Conservation (phyloP, 2,888 invertebrate species). For the Unio delphinus region DNA sequence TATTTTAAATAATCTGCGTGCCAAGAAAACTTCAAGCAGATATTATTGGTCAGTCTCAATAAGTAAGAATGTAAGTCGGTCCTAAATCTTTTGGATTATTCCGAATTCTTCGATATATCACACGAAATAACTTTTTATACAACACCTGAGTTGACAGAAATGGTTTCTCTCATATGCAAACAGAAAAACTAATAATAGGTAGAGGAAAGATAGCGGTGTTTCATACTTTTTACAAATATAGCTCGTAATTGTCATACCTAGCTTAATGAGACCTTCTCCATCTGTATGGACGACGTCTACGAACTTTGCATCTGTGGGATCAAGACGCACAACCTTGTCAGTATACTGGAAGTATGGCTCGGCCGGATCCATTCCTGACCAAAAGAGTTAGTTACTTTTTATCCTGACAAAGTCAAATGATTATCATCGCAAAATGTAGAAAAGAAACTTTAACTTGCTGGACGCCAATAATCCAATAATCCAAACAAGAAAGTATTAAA, state of each 20-base stretch:
- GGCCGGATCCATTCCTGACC: slow-evolving; percentile 82
- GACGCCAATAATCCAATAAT: neutral
- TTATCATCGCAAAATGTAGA: neutral
- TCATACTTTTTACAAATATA: neutral
- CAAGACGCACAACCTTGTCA: slow-evolving; percentile 84
- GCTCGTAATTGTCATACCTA: slow-evolving; percentile 30
- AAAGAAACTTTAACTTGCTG: neutral
- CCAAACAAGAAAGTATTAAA: too few relatives aligned
- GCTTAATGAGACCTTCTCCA: slow-evolving; percentile 67
- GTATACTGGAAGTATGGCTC: slow-evolving; percentile 93
- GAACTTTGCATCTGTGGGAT: slow-evolving; percentile 86
- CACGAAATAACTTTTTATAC: too few relatives aligned
- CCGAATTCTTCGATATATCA: too few relatives aligned
- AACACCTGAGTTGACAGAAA: too few relatives aligned
- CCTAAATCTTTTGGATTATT: too few relatives aligned
- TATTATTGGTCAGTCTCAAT: too few relatives aligned
- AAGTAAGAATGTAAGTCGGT: too few relatives aligned
- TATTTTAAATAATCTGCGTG: too few relatives aligned
- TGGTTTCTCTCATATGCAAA: too few relatives aligned
- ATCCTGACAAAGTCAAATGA: too few relatives aligned
- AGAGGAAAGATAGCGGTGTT: neutral
- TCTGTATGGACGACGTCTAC: slow-evolving; percentile 94
- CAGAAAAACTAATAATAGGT: too few relatives aligned
- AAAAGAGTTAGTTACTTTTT: neutral
- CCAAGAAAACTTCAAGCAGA: too few relatives aligned